Percentiles rank a stretch among this genome's conserved stretches.
Evolutionary conservation across 37 sponge, comb jelly and placozoan genomes (phyloP).

Genomic region (Axinella damicornis): DNA sequence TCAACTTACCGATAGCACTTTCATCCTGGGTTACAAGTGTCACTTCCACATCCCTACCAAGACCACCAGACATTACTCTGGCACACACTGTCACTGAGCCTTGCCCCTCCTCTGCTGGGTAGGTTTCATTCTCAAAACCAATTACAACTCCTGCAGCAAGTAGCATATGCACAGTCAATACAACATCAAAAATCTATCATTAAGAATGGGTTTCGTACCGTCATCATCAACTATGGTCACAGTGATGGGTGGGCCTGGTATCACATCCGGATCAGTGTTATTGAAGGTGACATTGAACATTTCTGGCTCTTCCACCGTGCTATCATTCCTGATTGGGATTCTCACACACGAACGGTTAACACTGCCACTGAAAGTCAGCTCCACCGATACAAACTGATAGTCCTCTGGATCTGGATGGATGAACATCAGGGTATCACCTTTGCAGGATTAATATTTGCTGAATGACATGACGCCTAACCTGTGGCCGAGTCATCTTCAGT

Average conservation of each 20-base stretch:
- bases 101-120: background rate
- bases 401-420: no score
- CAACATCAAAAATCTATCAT: no score
- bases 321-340: constrained; percentile 12
- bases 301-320: background rate
- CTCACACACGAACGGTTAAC: background rate
- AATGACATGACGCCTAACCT: no score
- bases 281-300: background rate
- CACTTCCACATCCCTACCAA: background rate
- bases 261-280: background rate
- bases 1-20: background rate
- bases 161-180: no score
- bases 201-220: no score
- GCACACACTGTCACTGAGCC: constrained; percentile 1
- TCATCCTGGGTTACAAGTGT: background rate
- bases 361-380: no score
- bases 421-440: no score
- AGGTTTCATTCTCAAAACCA: constrained; percentile 3
- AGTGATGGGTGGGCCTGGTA: background rate
- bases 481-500: no score
- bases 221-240: background rate
- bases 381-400: no score
- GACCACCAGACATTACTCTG: background rate
- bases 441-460: no score
- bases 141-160: background rate